phyloP scores from a whole-genome alignment of 2,888 invertebrate genomes.

The Eupsilia transversa region DNA sequence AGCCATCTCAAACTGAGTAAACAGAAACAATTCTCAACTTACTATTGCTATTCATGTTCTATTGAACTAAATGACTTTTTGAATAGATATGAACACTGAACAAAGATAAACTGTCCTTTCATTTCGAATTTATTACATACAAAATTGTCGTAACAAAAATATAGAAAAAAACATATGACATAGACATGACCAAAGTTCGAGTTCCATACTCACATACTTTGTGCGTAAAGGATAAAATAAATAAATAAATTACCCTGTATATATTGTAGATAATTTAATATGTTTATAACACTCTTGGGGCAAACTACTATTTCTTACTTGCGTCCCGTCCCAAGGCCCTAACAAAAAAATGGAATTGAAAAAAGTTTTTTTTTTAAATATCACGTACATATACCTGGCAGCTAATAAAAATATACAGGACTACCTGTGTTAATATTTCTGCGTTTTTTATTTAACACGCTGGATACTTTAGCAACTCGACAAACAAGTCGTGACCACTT shows the following conservation, averaged over 20 bases:
- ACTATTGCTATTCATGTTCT: conserved; percentile 49
- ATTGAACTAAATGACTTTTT: conserved; percentile 46
- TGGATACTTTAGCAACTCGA: conserved; percentile 1
- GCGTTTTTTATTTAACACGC: conserved; percentile 40
- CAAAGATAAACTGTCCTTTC: neutral
- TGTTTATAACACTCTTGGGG: neutral
- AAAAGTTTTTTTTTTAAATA: too few species aligned
- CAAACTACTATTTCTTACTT: neutral
- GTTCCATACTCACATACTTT: neutral
- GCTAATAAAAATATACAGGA: conserved; percentile 1
- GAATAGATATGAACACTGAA: neutral
- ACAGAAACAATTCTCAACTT: conserved; percentile 58
- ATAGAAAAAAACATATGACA: neutral
- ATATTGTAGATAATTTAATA: neutral
- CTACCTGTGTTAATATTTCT: conserved; percentile 17
- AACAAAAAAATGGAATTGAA: neutral
- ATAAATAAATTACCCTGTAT: neutral
- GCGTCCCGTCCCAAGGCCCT: neutral
- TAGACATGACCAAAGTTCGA: neutral
- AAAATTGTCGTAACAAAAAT: neutral
- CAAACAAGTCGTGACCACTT: conserved; percentile 34
- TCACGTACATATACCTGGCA: neutral
- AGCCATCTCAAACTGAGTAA: conserved; percentile 60
- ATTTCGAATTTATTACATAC: neutral
- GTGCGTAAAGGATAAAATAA: neutral